Base-by-base conservation (phyloP, 2,113 vertebrate genomes). In the Scalopus aquaticus region DNA sequence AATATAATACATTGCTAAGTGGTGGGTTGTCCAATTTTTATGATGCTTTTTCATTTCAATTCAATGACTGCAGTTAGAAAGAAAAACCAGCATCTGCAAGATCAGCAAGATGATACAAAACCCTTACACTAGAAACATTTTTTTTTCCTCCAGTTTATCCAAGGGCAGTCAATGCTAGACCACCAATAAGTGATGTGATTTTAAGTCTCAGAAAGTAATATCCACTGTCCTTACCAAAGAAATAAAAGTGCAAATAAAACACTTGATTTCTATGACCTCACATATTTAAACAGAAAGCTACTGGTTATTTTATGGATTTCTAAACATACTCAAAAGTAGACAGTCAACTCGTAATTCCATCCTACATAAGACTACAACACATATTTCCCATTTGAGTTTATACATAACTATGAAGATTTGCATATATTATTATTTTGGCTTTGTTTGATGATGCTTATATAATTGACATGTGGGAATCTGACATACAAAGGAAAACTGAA, bases 1-100 rank as follows among this genome's bases (percentile, higher is more conserved):
- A 97, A 97, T 94, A 94, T 85, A 97, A 97, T 49, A 90, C 81
- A 94, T 81, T 97, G 69, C 88, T 94, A 96, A 97, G 90, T 97
- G 72, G 84, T 88, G 28, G 58, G 62, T 79, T 95, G 49, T 97
- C 93, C 84, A 90, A 64, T 92, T 94, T 97, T 97, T 97, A 94
- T 88, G 92, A 97, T 93, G 62, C 44, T 39, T 96, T n/a, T 96
- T 95, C 92, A 95, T 94, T 97, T 97, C 93, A 92, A 72, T 93
- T 96, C 96, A 94, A 83, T 86, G 62, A 56, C 95, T 93, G 44
- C 73, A 95, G 87, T 97, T 93, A 81, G 65, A 96, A 92, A 93
- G 70, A 96, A 97, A 97, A 97, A 97, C 39, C 80, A 97, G 93
- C 81, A 92, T 93, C 32, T 92, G 90, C 93, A 96, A 91, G 80